A percentile compares a stretch with the other conserved stretches of the same genome.
phyloP scores from a whole-genome alignment of 1,140 invertebrate genomes.

The Frieseomelitta varia region DNA sequence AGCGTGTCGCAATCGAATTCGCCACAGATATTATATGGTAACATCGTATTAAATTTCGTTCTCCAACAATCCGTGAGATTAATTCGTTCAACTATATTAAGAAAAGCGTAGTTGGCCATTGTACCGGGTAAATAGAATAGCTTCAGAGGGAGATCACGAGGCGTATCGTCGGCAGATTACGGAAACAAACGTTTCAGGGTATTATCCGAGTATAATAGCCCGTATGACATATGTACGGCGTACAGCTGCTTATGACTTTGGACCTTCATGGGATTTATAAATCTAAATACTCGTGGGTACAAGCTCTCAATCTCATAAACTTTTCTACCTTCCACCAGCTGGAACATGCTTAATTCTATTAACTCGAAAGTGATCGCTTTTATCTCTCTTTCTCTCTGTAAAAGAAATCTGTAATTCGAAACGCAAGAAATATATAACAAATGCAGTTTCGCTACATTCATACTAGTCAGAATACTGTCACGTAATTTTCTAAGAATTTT shows the following conservation, averaged over 20 bases:
- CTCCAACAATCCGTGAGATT: slow-evolving; percentile 35
- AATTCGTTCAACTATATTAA: slow-evolving; percentile 39
- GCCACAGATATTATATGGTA: background rate
- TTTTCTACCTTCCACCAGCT: slow-evolving; percentile 1
- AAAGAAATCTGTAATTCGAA: background rate
- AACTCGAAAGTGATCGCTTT: background rate
- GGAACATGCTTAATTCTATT: background rate
- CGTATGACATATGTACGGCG: slow-evolving; percentile 36
- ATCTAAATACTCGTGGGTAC: slow-evolving; percentile 49
- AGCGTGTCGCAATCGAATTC: background rate
- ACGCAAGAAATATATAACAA: background rate
- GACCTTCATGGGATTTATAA: slow-evolving; percentile 31
- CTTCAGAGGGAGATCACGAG: slow-evolving; percentile 34
- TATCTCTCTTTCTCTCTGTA: too few relatives aligned
- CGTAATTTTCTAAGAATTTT: background rate
- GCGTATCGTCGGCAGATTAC: slow-evolving; percentile 51
- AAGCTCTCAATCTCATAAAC: slow-evolving; percentile 11
- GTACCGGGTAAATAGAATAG: slow-evolving; percentile 2
- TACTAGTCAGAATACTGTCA: background rate
- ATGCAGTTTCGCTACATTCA: background rate
- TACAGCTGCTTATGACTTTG: slow-evolving; percentile 43
- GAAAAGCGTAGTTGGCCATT: slow-evolving; percentile 31
- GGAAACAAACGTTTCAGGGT: slow-evolving; percentile 54
- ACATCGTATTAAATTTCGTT: slow-evolving; percentile 22
- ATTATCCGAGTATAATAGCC: slow-evolving; percentile 49